phyloP scores from a whole-genome alignment of 2,888 invertebrate genomes.

The Harpalus rubripes region DNA sequence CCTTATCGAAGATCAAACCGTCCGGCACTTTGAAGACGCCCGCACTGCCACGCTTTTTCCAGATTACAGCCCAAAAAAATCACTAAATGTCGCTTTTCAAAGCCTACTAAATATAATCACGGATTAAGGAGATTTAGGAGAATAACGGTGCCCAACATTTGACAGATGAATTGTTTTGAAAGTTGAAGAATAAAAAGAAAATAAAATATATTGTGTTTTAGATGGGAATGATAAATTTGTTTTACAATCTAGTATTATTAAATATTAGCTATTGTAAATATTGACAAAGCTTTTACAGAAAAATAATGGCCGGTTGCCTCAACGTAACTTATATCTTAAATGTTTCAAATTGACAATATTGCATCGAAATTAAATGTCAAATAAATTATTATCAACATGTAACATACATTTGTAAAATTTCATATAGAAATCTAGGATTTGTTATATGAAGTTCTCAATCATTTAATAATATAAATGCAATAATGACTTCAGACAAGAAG shows the following conservation, averaged over 20 bases:
- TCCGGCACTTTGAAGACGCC: slow-evolving; percentile 71
- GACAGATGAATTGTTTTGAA: neutral
- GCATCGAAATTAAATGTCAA: too few relatives aligned
- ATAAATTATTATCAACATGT: too few relatives aligned
- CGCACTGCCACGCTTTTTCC: slow-evolving; percentile 25
- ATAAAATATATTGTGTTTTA: neutral
- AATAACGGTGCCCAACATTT: slow-evolving; percentile 17
- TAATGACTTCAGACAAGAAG: too few relatives aligned
- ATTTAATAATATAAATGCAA: too few relatives aligned
- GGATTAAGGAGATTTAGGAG: slow-evolving; percentile 26
- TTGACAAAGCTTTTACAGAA: too few relatives aligned
- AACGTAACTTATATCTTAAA: too few relatives aligned
- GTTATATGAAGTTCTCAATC: too few relatives aligned
- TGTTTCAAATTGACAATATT: too few relatives aligned
- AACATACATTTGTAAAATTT: too few relatives aligned
- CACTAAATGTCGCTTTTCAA: slow-evolving; percentile 18
- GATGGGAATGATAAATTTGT: neutral
- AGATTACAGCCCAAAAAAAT: slow-evolving; percentile 34
- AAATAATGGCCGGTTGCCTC: too few relatives aligned
- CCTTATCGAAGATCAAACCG: slow-evolving; percentile 71
- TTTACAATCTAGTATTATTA: neutral
- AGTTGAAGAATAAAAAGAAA: neutral
- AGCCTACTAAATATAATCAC: slow-evolving; percentile 17
- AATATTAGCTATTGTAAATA: too few relatives aligned
- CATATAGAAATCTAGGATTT: too few relatives aligned